Base-by-base conservation (phyloP, 2,113 vertebrate species). In the Typhlomys cinereus region DNA sequence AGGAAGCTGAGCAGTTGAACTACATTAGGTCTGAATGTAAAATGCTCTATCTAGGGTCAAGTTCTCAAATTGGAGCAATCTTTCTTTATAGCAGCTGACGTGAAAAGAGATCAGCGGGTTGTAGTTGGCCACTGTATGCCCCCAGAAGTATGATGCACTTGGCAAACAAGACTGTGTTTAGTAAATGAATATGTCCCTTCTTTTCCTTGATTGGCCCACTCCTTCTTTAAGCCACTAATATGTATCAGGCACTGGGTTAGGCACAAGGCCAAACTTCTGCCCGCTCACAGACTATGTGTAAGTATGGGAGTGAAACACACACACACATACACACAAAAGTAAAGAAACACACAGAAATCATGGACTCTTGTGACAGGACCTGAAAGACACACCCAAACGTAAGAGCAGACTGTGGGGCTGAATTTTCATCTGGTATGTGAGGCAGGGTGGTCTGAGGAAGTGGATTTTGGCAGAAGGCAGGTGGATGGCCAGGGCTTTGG, bases 1-100 rank as follows among this genome's bases (percentile, higher is more conserved):
- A 48, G 25, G 34, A 78, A 91, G 80, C 31, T 17, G 76, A 76
- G 17, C 23, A 86, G 57, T 75, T 74, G 66, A 91, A 62, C 81
- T 69, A 62, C 5, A 64, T n/a, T 20, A 67, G 5, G 8, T 76
- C 13, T 85, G 48, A 88, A 71, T 50, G 66, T 73, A 67, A 79
- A 75, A 88, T 75, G 48, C 13, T 23, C 0, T 70, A 34, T 27
- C 48, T 59, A 52, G 13, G 70, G 34, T 70, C 48, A 81, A n/a
- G 17, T 66, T 67, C 59, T 88, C n/a, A 41, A 90, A 61, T 71
- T 46, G 41, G 69, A 67, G 50, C 88, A 57, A 31, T 69, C 9
- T 9, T 4, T 78, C 44, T 95, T 36, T 18, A 21, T 1, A 15
- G 67, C 54, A 76, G 41, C 29, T 64, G 25, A 50, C 18, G 3